phyloP scores from a whole-genome alignment of 2,888 invertebrate species.

The Aelia acuminata region DNA sequence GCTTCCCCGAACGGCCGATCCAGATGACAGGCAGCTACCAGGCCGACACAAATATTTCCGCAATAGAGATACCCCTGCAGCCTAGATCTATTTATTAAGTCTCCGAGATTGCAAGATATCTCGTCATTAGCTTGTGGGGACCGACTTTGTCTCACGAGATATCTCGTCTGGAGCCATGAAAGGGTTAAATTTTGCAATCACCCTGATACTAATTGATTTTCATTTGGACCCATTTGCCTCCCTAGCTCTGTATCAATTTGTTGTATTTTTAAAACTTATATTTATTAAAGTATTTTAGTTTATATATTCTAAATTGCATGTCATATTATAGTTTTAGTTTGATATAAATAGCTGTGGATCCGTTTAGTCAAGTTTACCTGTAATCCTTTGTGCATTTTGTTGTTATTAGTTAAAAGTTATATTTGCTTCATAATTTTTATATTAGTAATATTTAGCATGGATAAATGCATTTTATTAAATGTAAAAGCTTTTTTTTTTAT shows the following conservation, averaged over 20 bases:
- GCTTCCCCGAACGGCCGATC: no score
- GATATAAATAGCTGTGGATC: background rate
- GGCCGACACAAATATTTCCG: no score
- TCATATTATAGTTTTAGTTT: background rate
- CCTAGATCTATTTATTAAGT: no score
- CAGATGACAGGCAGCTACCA: no score
- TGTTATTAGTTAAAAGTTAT: background rate
- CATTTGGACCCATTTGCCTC: background rate
- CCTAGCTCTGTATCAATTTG: background rate
- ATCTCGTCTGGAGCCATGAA: no score
- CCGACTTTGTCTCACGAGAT: no score
- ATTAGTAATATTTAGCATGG: background rate
- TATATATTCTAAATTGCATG: background rate
- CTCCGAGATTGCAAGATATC: no score
- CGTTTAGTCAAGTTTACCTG: background rate
- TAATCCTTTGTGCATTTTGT: background rate
- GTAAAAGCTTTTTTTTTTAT: slow-evolving; percentile 11
- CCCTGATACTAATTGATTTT: no score
- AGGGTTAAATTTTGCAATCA: no score
- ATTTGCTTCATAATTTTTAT: background rate
- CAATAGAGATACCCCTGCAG: no score
- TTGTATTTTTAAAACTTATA: background rate
- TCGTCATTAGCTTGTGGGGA: no score
- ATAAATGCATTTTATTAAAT: background rate
- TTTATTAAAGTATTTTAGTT: background rate